Evolutionary conservation across 2,113 vertebrate genomes (phyloP).

Genomic region (Coturnix japonica): DNA sequence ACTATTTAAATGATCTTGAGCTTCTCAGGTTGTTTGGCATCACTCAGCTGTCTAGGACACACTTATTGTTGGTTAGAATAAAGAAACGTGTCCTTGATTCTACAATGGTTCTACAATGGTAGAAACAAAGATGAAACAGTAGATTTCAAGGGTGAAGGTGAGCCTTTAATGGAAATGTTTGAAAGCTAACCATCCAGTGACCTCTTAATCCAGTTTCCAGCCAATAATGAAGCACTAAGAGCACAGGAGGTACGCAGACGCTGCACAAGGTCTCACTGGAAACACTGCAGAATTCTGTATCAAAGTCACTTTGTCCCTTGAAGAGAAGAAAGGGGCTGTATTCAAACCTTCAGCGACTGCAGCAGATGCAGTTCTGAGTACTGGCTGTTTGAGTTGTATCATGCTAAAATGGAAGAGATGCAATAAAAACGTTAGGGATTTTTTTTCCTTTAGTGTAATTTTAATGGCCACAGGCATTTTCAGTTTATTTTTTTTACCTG

Average conservation of each 20-base stretch:
- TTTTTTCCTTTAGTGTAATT: not conserved
- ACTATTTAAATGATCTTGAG: not conserved
- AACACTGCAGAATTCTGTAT: not conserved
- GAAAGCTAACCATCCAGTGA: not conserved
- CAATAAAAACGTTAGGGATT: not conserved
- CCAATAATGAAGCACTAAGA: not conserved
- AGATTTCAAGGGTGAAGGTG: not conserved
- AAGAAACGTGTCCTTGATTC: not conserved
- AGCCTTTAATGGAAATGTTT: not conserved
- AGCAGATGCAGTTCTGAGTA: not conserved
- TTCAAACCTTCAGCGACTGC: not conserved
- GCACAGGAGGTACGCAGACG: not conserved
- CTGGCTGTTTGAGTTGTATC: fast-evolving
- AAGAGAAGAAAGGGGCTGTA: not conserved
- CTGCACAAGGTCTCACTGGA: not conserved
- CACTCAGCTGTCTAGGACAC: not conserved
- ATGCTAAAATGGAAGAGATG: not conserved
- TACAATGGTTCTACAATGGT: not conserved
- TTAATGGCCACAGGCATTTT: not conserved
- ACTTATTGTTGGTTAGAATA: not conserved
- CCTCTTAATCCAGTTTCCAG: not conserved
- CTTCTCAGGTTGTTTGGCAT: not conserved
- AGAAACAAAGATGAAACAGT: not conserved
- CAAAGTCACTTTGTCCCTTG: not conserved
- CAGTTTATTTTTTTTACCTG: not conserved